Evolutionary conservation across 2,797 vertebrate genomes (phyloP).

Genomic region (Caiman crocodilus): DNA sequence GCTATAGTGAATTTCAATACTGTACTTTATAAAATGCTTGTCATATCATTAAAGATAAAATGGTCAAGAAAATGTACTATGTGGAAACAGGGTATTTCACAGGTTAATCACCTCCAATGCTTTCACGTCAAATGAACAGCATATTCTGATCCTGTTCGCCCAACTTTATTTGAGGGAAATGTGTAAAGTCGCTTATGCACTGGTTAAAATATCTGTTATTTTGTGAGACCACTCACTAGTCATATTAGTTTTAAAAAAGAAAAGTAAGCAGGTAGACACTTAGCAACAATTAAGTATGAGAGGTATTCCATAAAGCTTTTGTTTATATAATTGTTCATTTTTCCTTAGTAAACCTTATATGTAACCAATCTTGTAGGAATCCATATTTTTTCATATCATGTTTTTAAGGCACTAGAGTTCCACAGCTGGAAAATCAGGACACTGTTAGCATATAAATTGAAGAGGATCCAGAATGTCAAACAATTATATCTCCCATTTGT

Average conservation of each 20-base stretch:
- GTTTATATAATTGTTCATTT: neutral
- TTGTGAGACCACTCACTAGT: neutral
- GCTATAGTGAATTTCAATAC: neutral
- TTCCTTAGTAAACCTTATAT: neutral
- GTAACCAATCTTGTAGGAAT: neutral
- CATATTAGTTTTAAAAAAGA: neutral
- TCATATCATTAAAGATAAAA: neutral
- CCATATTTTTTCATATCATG: neutral
- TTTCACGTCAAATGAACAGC: neutral
- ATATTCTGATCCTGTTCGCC: neutral
- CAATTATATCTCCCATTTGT: constrained; percentile 2
- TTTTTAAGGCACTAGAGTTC: neutral
- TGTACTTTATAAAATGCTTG: neutral
- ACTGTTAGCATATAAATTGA: constrained; percentile 7
- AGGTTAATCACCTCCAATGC: neutral
- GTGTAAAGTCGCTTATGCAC: neutral
- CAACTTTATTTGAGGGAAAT: constrained; percentile 13
- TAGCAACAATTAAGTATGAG: neutral
- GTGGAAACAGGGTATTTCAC: neutral
- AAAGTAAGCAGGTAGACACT: neutral
- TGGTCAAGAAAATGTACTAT: neutral
- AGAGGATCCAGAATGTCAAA: constrained; percentile 25
- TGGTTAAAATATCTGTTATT: constrained; percentile 5
- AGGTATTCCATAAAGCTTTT: neutral
- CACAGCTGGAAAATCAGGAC: constrained; percentile 11